Conservation (phyloP, 1,140 invertebrate species). For the Brachionus asplanchnoidis region DNA sequence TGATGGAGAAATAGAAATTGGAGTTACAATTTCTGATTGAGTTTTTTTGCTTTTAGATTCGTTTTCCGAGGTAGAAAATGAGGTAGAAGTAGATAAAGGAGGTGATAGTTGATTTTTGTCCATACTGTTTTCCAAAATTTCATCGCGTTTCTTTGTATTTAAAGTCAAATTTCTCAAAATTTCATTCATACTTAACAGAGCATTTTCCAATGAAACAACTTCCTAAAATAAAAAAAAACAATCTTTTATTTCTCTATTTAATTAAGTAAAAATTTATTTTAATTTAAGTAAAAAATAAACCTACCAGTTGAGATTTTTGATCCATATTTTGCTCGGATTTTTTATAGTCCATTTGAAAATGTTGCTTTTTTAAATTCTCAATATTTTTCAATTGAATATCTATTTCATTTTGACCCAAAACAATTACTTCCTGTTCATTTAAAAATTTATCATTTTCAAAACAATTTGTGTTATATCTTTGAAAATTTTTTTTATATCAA, state of each 20-base stretch:
- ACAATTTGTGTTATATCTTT: background rate
- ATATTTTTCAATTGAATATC: constrained; percentile 8
- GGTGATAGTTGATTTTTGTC: background rate
- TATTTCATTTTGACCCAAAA: background rate
- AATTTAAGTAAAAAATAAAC: background rate
- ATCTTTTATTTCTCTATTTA: no score
- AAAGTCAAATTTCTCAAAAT: constrained; percentile 13
- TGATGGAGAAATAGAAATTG: background rate
- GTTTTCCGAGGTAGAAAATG: background rate
- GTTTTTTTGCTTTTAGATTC: background rate
- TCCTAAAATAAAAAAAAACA: background rate
- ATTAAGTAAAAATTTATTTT: background rate
- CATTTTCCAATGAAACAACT: constrained; percentile 15
- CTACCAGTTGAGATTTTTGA: background rate
- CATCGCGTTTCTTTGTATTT: background rate
- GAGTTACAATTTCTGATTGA: background rate
- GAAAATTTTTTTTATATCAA: no score
- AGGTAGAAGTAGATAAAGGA: background rate
- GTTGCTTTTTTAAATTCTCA: constrained; percentile 12
- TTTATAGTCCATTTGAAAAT: background rate
- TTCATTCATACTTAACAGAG: constrained; percentile 26
- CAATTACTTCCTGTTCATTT: background rate
- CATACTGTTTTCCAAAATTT: background rate
- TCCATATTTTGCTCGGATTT: background rate
- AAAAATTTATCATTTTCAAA: background rate